Evolutionary conservation across 2,797 vertebrate species (phyloP), one percentile per base, ranked within the genome.

Genomic region (Sphaeramia orbicularis): DNA sequence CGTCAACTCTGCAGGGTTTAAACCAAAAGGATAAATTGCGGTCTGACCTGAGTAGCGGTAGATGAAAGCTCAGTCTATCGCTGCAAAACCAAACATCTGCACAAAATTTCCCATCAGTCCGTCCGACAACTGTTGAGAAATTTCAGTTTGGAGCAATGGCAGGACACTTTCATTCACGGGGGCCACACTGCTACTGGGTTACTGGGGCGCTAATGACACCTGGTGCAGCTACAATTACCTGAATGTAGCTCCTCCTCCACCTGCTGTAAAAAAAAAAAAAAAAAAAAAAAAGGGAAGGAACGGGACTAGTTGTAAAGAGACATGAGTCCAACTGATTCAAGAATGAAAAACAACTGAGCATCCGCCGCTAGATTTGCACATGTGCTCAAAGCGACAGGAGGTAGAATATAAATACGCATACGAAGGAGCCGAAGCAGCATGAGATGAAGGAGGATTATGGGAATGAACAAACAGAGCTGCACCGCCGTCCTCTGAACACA

Each of bases 371-470:
- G 27, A 30, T 3, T 7, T 30, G 10, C 10, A 13, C 10, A 13
- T 10, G 14, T 24, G 11, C 7, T 1, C 18, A 21, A 11, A 1
- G 12, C n/a, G 19, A 14, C 19, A 53, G 50, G 40, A 53, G 48
- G 42, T 2, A 4, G 30, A n/a, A 30, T 1, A 12, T 10, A 21
- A 10, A 21, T 19, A n/a, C n/a, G 14, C 18, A 11, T 14, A 15
- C 11, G 21, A 11, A 36, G 19, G 14, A 1, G 48, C 44, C 18
- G 41, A 19, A 40, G 38, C 8, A 0, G 50, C 15, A 35, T 3
- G 54, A 8, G 66, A 68, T 50, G 68, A 42, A 61, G 45, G 12
- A 48, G 58, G 69, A 82, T 47, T 30, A 70, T 60, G 42, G 7
- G 7, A 4, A 10, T 3, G 24, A 37, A 6, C 16, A 44, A 52